A percentile compares a stretch with the other conserved stretches of the same genome.
Conservation (phyloP, 2,113 vertebrate species). For the Zosterops lateralis region DNA sequence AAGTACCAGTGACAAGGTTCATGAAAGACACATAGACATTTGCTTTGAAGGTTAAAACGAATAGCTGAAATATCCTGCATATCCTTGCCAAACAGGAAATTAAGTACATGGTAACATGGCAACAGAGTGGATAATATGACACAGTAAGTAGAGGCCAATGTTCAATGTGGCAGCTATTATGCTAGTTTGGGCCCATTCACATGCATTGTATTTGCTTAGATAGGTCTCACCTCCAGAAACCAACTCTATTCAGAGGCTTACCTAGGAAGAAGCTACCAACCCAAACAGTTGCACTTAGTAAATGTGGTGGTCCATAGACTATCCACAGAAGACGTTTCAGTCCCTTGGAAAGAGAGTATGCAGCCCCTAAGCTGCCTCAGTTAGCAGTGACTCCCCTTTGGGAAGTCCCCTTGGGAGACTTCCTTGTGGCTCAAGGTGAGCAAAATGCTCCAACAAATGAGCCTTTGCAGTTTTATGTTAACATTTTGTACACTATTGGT, state of each 20-base stretch:
- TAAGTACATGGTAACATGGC: neutral
- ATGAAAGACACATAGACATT: neutral
- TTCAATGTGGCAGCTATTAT: neutral
- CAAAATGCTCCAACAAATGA: no score
- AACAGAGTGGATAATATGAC: neutral
- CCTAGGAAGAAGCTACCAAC: neutral
- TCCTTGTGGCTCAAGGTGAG: no score
- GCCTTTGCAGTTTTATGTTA: no score
- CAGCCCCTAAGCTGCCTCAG: no score
- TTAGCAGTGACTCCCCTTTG: no score
- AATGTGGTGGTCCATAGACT: neutral
- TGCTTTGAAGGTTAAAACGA: neutral
- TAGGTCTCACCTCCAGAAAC: neutral
- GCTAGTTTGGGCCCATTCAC: neutral
- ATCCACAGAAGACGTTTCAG: no score
- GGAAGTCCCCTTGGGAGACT: no score
- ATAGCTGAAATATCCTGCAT: neutral
- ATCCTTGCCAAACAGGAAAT: neutral
- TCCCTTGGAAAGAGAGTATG: no score
- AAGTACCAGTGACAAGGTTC: neutral
- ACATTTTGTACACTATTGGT: no score
- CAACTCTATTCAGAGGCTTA: neutral
- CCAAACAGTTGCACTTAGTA: neutral
- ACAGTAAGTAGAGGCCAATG: neutral
- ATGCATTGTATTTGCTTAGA: neutral